phyloP scores from a whole-genome alignment of 2,888 invertebrate species.

The Lutraria lutraria region DNA sequence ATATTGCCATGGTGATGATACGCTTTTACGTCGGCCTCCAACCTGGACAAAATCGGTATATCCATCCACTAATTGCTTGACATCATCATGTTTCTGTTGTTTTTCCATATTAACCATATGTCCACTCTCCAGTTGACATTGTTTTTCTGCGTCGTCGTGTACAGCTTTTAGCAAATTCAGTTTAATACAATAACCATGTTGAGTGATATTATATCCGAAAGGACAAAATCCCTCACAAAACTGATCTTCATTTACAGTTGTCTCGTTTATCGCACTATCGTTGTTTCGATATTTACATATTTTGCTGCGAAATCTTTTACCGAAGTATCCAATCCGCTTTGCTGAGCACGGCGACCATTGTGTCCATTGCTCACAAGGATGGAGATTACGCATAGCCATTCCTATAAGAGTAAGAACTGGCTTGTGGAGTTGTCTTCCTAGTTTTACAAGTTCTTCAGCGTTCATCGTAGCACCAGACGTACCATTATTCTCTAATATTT shows the following conservation, averaged over 20 bases:
- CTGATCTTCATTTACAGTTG: neutral
- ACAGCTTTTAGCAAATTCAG: neutral
- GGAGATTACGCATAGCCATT: neutral
- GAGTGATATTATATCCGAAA: neutral
- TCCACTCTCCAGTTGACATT: conserved; percentile 18
- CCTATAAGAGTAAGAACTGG: neutral
- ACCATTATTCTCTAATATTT: neutral
- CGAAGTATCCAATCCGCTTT: neutral
- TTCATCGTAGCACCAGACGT: neutral
- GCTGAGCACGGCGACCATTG: conserved; percentile 2
- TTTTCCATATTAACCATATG: conserved; percentile 27
- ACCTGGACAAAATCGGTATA: neutral
- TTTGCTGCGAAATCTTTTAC: neutral
- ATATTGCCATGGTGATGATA: conserved; percentile 22
- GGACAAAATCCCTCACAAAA: conserved; percentile 11
- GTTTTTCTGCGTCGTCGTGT: neutral
- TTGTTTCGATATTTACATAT: neutral
- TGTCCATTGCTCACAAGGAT: neutral
- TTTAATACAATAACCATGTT: conserved; percentile 21
- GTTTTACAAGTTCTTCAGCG: neutral
- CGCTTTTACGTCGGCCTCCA: conserved; percentile 28
- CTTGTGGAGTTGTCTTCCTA: neutral
- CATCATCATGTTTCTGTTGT: neutral
- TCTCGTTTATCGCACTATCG: neutral
- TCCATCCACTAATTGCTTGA: neutral